Evolutionary conservation across 53 echinoderm and acorn worm genomes (phyloP), one percentile per base, ranked within the genome.

Genomic region (Holothuria leucospilota): DNA sequence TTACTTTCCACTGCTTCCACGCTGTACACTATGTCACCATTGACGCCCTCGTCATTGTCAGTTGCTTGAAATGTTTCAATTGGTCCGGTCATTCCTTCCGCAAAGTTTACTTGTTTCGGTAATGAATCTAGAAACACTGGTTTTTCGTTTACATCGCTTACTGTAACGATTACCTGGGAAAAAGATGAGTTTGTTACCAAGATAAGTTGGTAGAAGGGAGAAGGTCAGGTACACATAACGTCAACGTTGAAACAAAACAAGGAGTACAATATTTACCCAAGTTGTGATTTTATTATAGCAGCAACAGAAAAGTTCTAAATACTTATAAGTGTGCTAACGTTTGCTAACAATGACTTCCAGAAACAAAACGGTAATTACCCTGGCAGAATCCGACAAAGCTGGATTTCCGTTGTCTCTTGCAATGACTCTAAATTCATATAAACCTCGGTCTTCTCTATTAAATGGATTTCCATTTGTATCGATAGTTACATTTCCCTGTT

Each of bases 331-430:
- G 1, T 1, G 34, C 34, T 34, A 34, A 13, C 0, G 3, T 49
- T 13, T 49, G 10, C 3, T 46, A 46, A 9, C 0, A 46, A 46
- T 46, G 46, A 46, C 46, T 9, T 46, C 11, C 8, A 46, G 11
- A 46, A 9, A 46, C 2, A 11, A 46, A 11, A 46, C 2, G 0
- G 16, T 15, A 18, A 56, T 9, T 75, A 75, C 75, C 75, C 13
- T 25, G 25, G 75, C 75, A 14, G 51, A 51, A 23, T 53, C 12
- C 5, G 75, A 75, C 52, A 75, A 53, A 13, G 75, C 8, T 10
- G 75, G 75, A n/a, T 13, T 49, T 38, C 75, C 75, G 51, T 24
- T 51, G 75, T 75, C 75, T 49, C 15, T 23, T 4, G 75, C 75
- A 75, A 52, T 49, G 7, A 75, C 39, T 2, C 39, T 27, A 51